These are phyloP conservation scores for Sphinx pinastri DNA, from an alignment of 2,888 invertebrate species.

Conservation along the genomic window DNA sequence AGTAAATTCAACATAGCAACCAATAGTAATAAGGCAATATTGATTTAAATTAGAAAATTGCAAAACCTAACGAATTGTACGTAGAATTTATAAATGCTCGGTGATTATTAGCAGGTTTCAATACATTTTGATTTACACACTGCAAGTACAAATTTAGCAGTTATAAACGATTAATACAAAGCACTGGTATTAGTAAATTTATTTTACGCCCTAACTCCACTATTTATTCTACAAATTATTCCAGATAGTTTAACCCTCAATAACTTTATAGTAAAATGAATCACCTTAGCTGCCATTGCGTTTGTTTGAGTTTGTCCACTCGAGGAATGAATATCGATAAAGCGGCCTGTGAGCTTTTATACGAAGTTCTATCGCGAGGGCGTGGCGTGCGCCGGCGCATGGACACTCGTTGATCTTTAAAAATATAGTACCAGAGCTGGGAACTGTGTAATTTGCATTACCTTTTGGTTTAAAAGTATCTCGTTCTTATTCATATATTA, in stretches of 20 bases:
- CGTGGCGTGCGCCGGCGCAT: constrained; percentile 57
- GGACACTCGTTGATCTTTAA: constrained; percentile 73
- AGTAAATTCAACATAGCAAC: too few relatives aligned
- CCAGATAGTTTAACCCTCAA: background rate
- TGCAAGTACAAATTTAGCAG: background rate
- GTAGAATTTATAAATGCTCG: too few relatives aligned
- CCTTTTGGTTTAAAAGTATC: background rate
- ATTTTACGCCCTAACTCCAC: background rate
- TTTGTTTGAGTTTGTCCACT: constrained; percentile 64
- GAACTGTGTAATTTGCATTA: constrained; percentile 6
- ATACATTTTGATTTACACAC: too few relatives aligned
- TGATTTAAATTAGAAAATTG: too few relatives aligned
- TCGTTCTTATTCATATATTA: too few relatives aligned
- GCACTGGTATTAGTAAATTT: background rate
- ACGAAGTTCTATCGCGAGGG: constrained; percentile 65
- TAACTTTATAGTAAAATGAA: constrained; percentile 29
- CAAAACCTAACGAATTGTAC: too few relatives aligned
- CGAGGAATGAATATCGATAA: constrained; percentile 69
- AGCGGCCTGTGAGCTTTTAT: constrained; percentile 67
- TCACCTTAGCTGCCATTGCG: constrained; percentile 81
- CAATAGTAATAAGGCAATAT: too few relatives aligned
- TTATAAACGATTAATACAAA: background rate
- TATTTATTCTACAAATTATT: background rate
- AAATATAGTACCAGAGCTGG: constrained; percentile 39
- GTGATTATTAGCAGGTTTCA: too few relatives aligned